Evolutionary conservation across 2,797 vertebrate genomes (phyloP).

Genomic region (Antennarius maculatus): DNA sequence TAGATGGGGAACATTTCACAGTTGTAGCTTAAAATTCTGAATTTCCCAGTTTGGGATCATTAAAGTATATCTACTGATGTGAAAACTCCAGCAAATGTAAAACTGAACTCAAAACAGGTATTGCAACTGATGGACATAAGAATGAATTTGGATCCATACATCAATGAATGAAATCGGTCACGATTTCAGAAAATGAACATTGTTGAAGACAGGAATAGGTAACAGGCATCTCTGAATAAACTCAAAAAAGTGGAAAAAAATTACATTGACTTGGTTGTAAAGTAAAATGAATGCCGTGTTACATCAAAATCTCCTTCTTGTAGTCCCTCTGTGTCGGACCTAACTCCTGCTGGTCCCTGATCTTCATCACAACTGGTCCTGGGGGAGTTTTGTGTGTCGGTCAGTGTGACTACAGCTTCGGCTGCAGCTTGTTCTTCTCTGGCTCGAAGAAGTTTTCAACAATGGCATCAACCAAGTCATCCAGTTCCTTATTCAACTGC

Average conservation of each 20-base stretch:
- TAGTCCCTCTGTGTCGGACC: too few species aligned
- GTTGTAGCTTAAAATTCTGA: neutral
- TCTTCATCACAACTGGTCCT: slow-evolving; percentile 15
- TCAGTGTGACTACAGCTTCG: slow-evolving; percentile 73
- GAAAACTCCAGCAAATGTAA: neutral
- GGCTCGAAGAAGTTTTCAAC: slow-evolving; percentile 95
- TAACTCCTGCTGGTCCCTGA: slow-evolving; percentile 7
- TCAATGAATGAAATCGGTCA: too few species aligned
- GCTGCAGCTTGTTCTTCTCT: slow-evolving; percentile 89
- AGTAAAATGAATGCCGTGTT: neutral
- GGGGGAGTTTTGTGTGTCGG: neutral
- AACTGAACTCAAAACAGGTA: slow-evolving; percentile 6
- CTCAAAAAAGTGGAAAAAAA: neutral
- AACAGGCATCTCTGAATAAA: neutral
- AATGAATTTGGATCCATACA: neutral
- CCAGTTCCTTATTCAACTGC: slow-evolving; percentile 89
- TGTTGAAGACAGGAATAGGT: too few species aligned
- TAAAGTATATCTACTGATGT: neutral
- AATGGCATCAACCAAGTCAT: slow-evolving; percentile 87
- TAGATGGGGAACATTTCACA: neutral
- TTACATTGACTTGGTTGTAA: neutral
- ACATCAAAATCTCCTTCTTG: too few species aligned
- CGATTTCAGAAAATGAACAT: too few species aligned
- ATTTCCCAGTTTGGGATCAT: too few species aligned
- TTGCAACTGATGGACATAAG: neutral